A percentile compares a stretch with the other conserved stretches of the same genome.
Conservation (phyloP, 2,888 invertebrate genomes). For the Oeneis ivallda region DNA sequence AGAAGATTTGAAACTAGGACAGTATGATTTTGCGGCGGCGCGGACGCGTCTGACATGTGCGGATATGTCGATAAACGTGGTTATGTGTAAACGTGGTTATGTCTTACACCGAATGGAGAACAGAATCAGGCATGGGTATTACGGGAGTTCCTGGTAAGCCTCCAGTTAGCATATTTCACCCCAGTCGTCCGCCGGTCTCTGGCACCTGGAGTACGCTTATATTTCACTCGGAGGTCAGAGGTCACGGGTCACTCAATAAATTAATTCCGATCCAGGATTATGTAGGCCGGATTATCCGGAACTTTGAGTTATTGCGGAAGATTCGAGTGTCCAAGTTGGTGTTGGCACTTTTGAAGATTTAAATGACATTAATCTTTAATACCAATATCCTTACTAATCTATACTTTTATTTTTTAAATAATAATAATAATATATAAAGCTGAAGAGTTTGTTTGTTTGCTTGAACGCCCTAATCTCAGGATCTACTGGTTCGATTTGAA, state of each 20-base stretch:
- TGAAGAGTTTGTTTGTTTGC: too few relatives aligned
- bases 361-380: constrained; percentile 51
- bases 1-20: too few relatives aligned
- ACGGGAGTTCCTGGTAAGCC: neutral
- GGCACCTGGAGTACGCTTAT: constrained; percentile 39
- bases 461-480: too few relatives aligned
- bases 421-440: too few relatives aligned
- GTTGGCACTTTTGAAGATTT: constrained; percentile 52
- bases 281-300: constrained; percentile 59
- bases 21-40: too few relatives aligned
- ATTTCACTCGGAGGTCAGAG: constrained; percentile 53
- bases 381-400: too few relatives aligned
- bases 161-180: constrained; percentile 13
- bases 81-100: too few relatives aligned
- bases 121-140: neutral
- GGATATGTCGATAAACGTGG: too few relatives aligned
- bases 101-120: neutral
- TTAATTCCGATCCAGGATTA: constrained; percentile 62
- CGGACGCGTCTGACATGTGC: too few relatives aligned
- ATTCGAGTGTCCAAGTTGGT: constrained; percentile 50
- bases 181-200: constrained; percentile 4
- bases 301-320: constrained; percentile 54
- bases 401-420: too few relatives aligned
- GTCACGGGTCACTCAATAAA: constrained; percentile 53
- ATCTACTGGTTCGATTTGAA: too few relatives aligned